A percentile compares a stretch with the other conserved stretches of the same genome.
phyloP scores from a whole-genome alignment of 2,113 vertebrate genomes.

The Shinisaurus crocodilurus region DNA sequence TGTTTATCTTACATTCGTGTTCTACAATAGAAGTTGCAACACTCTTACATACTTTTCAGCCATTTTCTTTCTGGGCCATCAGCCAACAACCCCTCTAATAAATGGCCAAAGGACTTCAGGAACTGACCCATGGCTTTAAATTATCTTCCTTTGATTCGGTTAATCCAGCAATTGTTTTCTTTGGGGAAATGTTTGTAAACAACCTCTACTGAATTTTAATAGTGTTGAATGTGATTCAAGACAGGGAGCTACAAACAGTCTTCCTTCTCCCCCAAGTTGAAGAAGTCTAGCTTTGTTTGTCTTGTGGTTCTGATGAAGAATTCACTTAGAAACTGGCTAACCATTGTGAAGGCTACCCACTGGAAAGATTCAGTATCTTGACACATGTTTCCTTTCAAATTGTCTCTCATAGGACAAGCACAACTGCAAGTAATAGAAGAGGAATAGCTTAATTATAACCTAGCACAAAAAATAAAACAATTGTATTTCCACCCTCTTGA shows the following conservation, averaged over 20 bases:
- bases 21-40: background rate
- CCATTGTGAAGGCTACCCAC: background rate
- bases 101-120: conserved; percentile 11
- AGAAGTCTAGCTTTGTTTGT: conserved; percentile 8
- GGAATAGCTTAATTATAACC: background rate
- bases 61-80: conserved; percentile 5
- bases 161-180: background rate
- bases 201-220: conserved; percentile 1
- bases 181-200: conserved; percentile 15
- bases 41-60: background rate
- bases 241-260: background rate
- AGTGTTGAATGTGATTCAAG: conserved; percentile 2
- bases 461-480: background rate
- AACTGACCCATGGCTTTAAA: conserved; percentile 16
- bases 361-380: background rate
- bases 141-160: background rate
- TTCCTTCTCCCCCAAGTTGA: background rate
- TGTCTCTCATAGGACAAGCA: background rate
- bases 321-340: background rate
- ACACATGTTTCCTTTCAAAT: background rate
- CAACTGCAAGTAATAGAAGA: background rate
- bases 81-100: conserved; percentile 16
- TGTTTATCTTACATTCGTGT: background rate
- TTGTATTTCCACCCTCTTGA: too few relatives aligned
- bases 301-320: conserved; percentile 6